Evolutionary conservation across 1,140 invertebrate genomes (phyloP).

Genomic region (Popillia japonica): DNA sequence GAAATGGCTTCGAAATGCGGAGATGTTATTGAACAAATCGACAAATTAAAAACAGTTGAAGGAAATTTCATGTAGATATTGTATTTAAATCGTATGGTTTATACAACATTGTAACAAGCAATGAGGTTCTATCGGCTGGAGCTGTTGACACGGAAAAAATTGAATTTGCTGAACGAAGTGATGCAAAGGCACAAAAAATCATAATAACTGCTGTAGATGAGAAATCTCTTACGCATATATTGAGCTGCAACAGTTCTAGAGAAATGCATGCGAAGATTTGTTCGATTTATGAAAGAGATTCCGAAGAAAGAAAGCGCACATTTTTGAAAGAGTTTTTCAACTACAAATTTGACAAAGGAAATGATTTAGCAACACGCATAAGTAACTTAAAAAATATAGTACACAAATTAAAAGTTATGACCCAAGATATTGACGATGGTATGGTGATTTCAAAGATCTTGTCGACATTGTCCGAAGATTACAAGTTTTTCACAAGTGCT

Average conservation of each 20-base stretch:
- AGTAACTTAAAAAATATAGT: conserved; percentile 52
- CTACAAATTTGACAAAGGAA: conserved; percentile 17
- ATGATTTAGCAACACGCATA: conserved; percentile 53
- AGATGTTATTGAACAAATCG: background rate
- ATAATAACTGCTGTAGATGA: conserved; percentile 49
- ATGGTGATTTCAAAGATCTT: conserved; percentile 57
- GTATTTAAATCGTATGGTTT: conserved; percentile 40
- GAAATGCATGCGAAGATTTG: conserved; percentile 56
- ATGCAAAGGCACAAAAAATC: conserved; percentile 46
- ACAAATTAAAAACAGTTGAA: conserved; percentile 22
- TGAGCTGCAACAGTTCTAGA: conserved; percentile 51
- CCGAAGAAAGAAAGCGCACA: conserved; percentile 49
- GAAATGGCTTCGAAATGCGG: no score
- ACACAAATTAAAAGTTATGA: conserved; percentile 50
- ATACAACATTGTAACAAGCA: conserved; percentile 38
- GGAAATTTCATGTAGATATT: conserved; percentile 42
- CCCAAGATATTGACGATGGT: conserved; percentile 51
- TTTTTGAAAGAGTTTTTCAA: conserved; percentile 54
- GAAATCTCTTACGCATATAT: conserved; percentile 46
- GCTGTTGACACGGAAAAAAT: conserved; percentile 37
- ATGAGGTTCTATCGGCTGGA: background rate
- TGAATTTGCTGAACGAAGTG: conserved; percentile 44
- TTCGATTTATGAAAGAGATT: conserved; percentile 55
- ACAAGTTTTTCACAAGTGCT: conserved; percentile 56
- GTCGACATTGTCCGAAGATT: conserved; percentile 51